Evolutionary conservation across 2,797 vertebrate species (phyloP).

Genomic region (Steatocranus sp.): DNA sequence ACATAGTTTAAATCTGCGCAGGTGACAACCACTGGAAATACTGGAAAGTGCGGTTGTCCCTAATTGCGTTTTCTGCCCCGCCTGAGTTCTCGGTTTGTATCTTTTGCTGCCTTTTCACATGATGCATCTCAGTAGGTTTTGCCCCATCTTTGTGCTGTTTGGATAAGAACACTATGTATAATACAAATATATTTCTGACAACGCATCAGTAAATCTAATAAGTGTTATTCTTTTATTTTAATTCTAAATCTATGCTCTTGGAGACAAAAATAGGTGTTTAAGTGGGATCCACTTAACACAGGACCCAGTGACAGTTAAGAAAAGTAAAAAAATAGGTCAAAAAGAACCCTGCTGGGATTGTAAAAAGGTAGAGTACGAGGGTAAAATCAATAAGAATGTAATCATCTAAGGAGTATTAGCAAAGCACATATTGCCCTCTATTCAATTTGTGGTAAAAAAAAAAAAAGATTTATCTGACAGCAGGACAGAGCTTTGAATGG

Average conservation of each 20-base stretch:
- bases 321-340: neutral
- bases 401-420: slow-evolving; percentile 28
- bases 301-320: neutral
- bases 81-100: neutral
- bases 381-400: slow-evolving; percentile 39
- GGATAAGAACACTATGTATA: neutral
- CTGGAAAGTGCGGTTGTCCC: neutral
- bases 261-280: neutral
- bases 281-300: neutral
- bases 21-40: neutral
- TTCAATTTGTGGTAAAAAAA: slow-evolving; percentile 15
- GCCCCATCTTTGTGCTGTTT: neutral
- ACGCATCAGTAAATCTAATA: neutral
- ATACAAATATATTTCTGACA: neutral
- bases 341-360: slow-evolving; percentile 7
- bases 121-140: neutral
- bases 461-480: neutral
- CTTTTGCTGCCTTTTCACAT: neutral
- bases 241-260: neutral
- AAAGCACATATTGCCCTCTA: neutral
- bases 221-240: neutral
- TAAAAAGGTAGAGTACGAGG: slow-evolving; percentile 8
- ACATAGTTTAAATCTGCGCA: neutral
- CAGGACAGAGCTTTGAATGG: neutral
- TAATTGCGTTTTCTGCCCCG: neutral